These are phyloP conservation scores for Diadromus collaris DNA, from an alignment of 2,888 invertebrate species.

Conservation along the genomic window DNA sequence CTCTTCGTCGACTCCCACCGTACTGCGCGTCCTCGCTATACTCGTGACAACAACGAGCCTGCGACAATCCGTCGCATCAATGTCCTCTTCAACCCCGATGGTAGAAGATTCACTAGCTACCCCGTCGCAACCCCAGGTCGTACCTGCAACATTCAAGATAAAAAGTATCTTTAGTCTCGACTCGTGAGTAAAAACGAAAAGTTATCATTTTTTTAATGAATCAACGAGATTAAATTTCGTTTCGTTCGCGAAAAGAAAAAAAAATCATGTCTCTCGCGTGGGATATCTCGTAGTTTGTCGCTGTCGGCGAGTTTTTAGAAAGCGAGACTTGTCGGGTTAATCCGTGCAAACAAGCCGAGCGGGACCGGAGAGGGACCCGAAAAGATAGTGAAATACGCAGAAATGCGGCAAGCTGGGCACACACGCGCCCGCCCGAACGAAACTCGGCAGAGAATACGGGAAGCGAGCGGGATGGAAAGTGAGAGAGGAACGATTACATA, in stretches of 20 bases:
- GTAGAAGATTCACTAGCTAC: constrained; percentile 75
- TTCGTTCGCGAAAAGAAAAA: constrained; percentile 23
- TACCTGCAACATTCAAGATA: constrained; percentile 72
- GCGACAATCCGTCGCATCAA: constrained; percentile 21
- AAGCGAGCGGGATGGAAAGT: constrained; percentile 16
- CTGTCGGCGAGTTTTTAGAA: constrained; percentile 63
- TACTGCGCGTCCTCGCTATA: constrained; percentile 51
- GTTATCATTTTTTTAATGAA: constrained; percentile 4
- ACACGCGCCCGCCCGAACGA: constrained; percentile 67
- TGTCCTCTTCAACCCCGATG: constrained; percentile 66
- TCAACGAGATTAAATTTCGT: constrained; percentile 29
- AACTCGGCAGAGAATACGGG: constrained; percentile 62
- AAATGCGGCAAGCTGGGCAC: constrained; percentile 77
- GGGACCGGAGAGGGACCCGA: constrained; percentile 54
- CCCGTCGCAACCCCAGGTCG: constrained; percentile 78
- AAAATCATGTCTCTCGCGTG: constrained; percentile 22
- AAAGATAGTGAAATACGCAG: constrained; percentile 72
- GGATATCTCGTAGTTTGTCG: constrained; percentile 50
- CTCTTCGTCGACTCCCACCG: constrained; percentile 54
- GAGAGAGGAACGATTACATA: constrained; percentile 43
- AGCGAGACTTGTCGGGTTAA: constrained; percentile 69
- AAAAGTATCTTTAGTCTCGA: constrained; percentile 10
- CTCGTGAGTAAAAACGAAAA: constrained; percentile 3
- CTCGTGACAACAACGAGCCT: constrained; percentile 44
- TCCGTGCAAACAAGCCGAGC: constrained; percentile 72